Base-by-base conservation (phyloP, 2,888 invertebrate genomes). In the Cryptus armator region DNA sequence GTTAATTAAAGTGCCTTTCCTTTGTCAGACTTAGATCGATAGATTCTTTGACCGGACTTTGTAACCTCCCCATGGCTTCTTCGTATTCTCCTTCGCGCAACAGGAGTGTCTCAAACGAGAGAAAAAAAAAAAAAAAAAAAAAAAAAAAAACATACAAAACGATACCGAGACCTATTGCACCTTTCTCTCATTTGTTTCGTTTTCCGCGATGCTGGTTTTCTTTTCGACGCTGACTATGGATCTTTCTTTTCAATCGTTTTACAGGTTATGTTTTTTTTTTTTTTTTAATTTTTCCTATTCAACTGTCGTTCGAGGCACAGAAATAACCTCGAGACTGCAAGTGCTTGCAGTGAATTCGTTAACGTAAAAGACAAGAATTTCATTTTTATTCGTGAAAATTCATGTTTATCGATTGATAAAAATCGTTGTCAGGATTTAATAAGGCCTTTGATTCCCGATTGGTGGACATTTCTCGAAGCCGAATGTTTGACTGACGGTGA, bases 21-120 rank as follows among this genome's bases (percentile, higher is more conserved):
- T 90, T 91, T 91, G 90, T 91, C 89, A 88, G 90, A 90, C 90
- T 90, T 89, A 89, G 91, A 91, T 91, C 92, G 90, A 91, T 91
- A 89, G 89, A 86, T 90, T 88, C 90, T 88, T 89, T 89, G 90
- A 89, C 87, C 85, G 67, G 81, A 74, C 81, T 79, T 86, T 51
- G 56, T 79, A 59, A 79, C 70, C 51, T 67, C 72, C 6, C 71
- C 43, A 24, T 46, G 37, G 56, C 66, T 48, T 64, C 67, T 68
- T 51, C 16, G 68, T 53, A n/a, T 46, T 62, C 53, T 48, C 71
- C 66, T 70, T 56, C 10, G 68, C 78, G 72, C 76, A 51, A 37
- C 12, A 53, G 37, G 37, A 37, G 37, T 37, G 37, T 32, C 56
- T 10, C 24, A 3, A 56, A 56, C 19, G 24, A 44, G 51, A 53